phyloP scores from a whole-genome alignment of 2,797 vertebrate species.

The Pseudomugil gertrudae region DNA sequence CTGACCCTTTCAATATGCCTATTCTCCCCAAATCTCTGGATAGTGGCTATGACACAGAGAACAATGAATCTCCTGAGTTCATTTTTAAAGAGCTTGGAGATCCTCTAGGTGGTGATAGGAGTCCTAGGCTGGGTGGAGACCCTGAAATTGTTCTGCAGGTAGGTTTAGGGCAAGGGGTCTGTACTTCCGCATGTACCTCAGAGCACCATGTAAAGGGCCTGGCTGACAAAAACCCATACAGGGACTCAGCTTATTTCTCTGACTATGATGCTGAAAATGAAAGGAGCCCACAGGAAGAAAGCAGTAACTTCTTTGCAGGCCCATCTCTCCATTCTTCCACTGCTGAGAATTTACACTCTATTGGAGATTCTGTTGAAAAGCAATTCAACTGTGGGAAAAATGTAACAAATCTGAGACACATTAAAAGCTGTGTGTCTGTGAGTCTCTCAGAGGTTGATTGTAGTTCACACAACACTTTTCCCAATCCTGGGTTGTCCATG shows the following conservation, averaged over 20 bases:
- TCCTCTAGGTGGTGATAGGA: constrained; percentile 65
- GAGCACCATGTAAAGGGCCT: constrained; percentile 80
- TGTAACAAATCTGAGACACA: constrained; percentile 55
- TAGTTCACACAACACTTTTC: constrained; percentile 33
- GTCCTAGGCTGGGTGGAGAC: constrained; percentile 73
- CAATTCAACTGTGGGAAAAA: constrained; percentile 42
- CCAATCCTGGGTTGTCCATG: constrained; percentile 76
- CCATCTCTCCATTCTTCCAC: constrained; percentile 36
- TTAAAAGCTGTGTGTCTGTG: constrained; percentile 51
- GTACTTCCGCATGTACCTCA: constrained; percentile 64
- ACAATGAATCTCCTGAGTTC: constrained; percentile 95
- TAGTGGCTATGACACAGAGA: constrained; percentile 97
- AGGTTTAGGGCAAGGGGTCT: constrained; percentile 67
- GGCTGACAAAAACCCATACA: constrained; percentile 86
- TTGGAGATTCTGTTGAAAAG: constrained; percentile 40
- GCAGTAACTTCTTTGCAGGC: constrained; percentile 71
- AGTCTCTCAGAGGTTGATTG: constrained; percentile 52
- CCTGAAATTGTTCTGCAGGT: constrained; percentile 76
- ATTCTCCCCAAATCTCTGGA: constrained; percentile 90
- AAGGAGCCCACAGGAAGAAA: constrained; percentile 79
- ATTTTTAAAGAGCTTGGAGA: constrained; percentile 87
- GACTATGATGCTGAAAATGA: constrained; percentile 91
- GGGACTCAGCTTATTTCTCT: constrained; percentile 97
- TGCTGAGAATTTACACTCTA: constrained; percentile 41
- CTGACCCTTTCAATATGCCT: constrained; percentile 75